Evolutionary conservation across 2,113 vertebrate genomes (phyloP).

Genomic region (Crotalus helleri): DNA sequence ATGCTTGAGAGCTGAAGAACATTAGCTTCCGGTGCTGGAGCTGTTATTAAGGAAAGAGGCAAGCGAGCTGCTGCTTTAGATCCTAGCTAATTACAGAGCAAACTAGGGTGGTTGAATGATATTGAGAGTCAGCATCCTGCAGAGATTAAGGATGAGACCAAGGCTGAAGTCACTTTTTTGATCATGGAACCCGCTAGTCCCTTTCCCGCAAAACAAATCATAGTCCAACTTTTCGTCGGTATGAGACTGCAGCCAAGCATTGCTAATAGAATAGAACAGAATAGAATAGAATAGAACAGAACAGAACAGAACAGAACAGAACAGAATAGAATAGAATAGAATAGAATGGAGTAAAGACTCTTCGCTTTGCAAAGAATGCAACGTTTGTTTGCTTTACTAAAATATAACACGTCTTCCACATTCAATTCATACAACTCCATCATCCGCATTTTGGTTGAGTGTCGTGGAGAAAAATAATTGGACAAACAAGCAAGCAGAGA

Average conservation of each 20-base stretch:
- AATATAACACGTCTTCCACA: conserved; percentile 7
- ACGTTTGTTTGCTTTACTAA: background rate
- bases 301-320: too few relatives aligned
- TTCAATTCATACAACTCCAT: background rate
- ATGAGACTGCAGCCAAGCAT: background rate
- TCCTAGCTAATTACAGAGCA: background rate
- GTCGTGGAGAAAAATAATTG: background rate
- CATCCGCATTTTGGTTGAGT: background rate
- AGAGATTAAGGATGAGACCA: background rate
- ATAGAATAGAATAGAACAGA: too few relatives aligned
- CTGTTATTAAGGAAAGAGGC: conserved; percentile 5
- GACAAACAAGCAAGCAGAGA: background rate
- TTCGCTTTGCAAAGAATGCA: conserved; percentile 1
- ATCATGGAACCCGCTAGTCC: background rate
- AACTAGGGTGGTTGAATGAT: background rate
- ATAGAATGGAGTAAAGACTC: background rate
- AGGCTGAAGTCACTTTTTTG: background rate
- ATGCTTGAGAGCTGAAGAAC: background rate
- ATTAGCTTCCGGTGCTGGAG: background rate
- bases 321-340: too few relatives aligned
- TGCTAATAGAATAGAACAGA: too few relatives aligned
- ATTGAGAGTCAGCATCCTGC: background rate
- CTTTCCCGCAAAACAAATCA: background rate
- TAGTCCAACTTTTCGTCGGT: background rate
- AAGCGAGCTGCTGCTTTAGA: background rate